A percentile compares a stretch with the other conserved stretches of the same genome.
Evolutionary conservation across 2,888 invertebrate species (phyloP).

Genomic region (Petrolisthes manimaculis): DNA sequence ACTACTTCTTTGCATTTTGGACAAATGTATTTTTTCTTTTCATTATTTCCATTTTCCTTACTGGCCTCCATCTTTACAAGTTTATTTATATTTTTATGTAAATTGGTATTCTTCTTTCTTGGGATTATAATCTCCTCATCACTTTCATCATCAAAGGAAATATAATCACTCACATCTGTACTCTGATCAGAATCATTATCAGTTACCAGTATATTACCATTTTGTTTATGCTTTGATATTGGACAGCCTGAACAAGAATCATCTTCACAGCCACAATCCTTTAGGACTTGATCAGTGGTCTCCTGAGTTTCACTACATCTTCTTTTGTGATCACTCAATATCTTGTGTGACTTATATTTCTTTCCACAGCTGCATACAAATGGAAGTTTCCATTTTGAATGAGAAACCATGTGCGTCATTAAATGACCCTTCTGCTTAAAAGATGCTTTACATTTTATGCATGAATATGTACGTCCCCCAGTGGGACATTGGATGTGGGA

Average conservation of each 20-base stretch:
- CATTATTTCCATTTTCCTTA: neutral
- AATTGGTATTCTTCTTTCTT: neutral
- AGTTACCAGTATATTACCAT: neutral
- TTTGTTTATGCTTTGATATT: too few species aligned
- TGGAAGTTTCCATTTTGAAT: too few species aligned
- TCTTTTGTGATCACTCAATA: neutral
- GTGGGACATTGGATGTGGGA: constrained; percentile 7
- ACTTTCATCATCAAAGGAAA: neutral
- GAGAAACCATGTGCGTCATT: neutral
- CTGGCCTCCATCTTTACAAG: neutral
- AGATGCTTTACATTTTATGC: constrained; percentile 3
- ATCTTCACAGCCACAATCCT: neutral
- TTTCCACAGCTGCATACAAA: too few species aligned
- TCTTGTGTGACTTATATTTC: too few species aligned
- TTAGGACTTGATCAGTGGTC: neutral
- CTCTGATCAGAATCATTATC: neutral
- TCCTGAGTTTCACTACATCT: constrained; percentile 4
- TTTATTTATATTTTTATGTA: neutral
- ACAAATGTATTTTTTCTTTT: constrained; percentile 19
- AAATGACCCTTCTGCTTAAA: constrained; percentile 26
- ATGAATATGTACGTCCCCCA: constrained; percentile 16
- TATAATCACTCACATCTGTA: neutral
- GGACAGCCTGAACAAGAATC: too few species aligned
- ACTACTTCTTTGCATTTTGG: constrained; percentile 11
- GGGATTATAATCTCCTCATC: neutral